phyloP scores from a whole-genome alignment of 2,113 vertebrate genomes.

The Perca schrenkii region DNA sequence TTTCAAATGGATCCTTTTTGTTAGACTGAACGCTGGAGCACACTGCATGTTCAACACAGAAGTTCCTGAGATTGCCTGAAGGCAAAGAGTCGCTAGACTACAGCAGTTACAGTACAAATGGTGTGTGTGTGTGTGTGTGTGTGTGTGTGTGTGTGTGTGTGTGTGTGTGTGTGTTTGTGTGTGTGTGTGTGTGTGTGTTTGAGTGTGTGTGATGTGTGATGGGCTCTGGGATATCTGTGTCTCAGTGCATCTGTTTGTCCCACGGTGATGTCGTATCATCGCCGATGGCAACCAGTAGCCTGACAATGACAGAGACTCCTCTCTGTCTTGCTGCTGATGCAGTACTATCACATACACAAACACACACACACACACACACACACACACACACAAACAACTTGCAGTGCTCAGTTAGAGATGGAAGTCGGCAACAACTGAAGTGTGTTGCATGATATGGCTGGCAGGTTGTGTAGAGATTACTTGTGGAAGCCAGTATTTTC shows the following conservation, averaged over 20 bases:
- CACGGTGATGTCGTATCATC: conserved; percentile 65
- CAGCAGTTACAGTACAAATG: conserved; percentile 57
- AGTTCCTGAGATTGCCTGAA: conserved; percentile 65
- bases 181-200: conserved; percentile 40
- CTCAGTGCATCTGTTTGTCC: conserved; percentile 78
- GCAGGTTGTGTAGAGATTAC: conserved; percentile 32
- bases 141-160: conserved; percentile 41
- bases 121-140: conserved; percentile 39
- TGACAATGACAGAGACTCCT: conserved; percentile 75
- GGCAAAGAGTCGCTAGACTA: conserved; percentile 68
- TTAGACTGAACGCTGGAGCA: conserved; percentile 50
- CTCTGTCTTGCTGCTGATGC: conserved; percentile 62
- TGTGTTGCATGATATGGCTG: conserved; percentile 34
- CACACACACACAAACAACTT: conserved; percentile 23
- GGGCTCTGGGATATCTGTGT: conserved; percentile 70
- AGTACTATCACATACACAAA: conserved; percentile 26
- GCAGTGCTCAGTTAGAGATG: conserved; percentile 30
- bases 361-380: conserved; percentile 17
- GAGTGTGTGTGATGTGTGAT: conserved; percentile 43
- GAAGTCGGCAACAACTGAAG: conserved; percentile 42
- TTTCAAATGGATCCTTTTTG: conserved; percentile 55
- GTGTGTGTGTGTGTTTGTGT: conserved; percentile 34
- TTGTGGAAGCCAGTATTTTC: neutral
- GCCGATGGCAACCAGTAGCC: conserved; percentile 75
- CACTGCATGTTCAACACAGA: conserved; percentile 54